Percentiles rank a stretch among this genome's conserved stretches.
Evolutionary conservation across 2,797 vertebrate genomes (phyloP).

Genomic region (Hozukius guyotensis): DNA sequence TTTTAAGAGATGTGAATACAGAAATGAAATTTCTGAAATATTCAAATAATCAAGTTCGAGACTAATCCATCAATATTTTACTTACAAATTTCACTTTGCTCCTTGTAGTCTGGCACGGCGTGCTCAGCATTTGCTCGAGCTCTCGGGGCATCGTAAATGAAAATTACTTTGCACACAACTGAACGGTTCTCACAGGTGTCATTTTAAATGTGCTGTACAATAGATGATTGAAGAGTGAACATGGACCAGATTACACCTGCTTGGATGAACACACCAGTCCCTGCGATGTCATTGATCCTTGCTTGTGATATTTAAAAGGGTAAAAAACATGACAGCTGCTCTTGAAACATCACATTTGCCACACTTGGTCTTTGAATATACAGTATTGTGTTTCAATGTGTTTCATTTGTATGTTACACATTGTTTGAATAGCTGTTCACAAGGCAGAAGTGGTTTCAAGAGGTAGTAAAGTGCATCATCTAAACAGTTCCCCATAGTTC

Average conservation of each 20-base stretch:
- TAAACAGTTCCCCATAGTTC: background rate
- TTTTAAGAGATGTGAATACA: background rate
- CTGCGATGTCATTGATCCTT: background rate
- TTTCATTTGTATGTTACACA: background rate
- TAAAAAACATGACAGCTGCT: background rate
- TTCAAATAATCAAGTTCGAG: background rate
- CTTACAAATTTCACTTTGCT: background rate
- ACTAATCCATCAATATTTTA: background rate
- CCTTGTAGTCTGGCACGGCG: background rate
- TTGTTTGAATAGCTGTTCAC: background rate
- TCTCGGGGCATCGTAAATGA: conserved; percentile 4
- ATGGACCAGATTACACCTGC: conserved; percentile 24
- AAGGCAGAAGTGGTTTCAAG: background rate
- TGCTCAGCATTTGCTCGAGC: background rate
- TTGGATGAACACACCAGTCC: conserved; percentile 3
- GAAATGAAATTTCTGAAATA: background rate
- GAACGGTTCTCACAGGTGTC: conserved; percentile 19
- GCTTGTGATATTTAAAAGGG: background rate
- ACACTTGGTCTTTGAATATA: background rate
- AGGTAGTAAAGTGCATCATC: background rate
- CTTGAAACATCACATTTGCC: background rate
- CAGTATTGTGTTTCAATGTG: background rate
- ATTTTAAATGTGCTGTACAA: conserved; percentile 12
- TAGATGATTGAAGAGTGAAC: conserved; percentile 20
- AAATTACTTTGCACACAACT: background rate